These are phyloP conservation scores for Nerophis lumbriciformis DNA, from an alignment of 2,113 vertebrate genomes.

Conservation along the genomic window DNA sequence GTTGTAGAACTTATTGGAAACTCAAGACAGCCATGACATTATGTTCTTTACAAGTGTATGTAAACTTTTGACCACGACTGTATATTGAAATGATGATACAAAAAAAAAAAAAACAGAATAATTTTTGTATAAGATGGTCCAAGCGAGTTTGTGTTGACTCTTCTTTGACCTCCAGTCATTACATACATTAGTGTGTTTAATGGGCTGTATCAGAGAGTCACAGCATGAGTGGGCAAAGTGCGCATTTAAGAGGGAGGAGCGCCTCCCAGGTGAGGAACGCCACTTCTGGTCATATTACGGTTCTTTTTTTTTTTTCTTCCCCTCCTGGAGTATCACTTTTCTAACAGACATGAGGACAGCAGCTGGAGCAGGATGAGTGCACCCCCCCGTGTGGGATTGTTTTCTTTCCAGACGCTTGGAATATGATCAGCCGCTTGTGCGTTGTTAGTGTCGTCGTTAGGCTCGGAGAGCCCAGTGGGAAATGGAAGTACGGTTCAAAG, in stretches of 20 bases:
- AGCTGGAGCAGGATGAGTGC: constrained; percentile 10
- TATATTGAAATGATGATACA: too few relatives aligned
- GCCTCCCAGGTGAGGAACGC: constrained; percentile 54
- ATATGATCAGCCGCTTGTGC: constrained; percentile 14
- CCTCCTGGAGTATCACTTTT: constrained; percentile 29
- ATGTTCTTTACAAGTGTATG: too few relatives aligned
- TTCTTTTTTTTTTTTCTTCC: constrained; percentile 12
- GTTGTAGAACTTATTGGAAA: too few relatives aligned
- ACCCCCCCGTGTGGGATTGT: constrained; percentile 14
- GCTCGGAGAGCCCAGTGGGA: constrained; percentile 34
- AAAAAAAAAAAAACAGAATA: too few relatives aligned
- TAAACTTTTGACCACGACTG: too few relatives aligned
- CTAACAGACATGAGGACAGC: constrained; percentile 14
- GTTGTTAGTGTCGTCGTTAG: not conserved
- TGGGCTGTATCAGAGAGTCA: constrained; percentile 31
- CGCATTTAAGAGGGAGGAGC: constrained; percentile 60
- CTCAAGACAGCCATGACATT: too few relatives aligned
- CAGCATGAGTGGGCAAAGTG: constrained; percentile 49
- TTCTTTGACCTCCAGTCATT: not conserved
- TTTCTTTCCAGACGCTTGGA: constrained; percentile 26
- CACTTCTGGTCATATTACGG: constrained; percentile 18
- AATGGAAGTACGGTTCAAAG: constrained; percentile 75
- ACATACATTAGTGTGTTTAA: constrained; percentile 53
- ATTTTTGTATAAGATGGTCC: too few relatives aligned
- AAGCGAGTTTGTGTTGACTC: too few relatives aligned